These are phyloP conservation scores for Hyperoplus immaculatus DNA, from an alignment of 2,797 vertebrate genomes.

Conservation along the genomic window DNA sequence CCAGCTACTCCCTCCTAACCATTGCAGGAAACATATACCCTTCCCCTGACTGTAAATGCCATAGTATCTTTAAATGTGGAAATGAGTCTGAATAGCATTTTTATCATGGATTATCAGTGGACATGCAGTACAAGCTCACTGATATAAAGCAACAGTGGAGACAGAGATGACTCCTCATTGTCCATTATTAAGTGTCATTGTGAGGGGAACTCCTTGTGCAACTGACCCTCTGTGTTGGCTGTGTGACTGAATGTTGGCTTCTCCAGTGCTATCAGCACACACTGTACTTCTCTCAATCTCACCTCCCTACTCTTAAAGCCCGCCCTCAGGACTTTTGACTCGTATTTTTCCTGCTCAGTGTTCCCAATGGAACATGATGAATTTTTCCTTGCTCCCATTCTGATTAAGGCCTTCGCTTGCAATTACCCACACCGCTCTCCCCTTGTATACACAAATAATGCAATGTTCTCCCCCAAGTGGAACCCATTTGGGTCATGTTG, in stretches of 20 bases:
- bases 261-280: constrained; percentile 13
- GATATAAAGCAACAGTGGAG: not conserved
- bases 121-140: not conserved
- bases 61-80: constrained; percentile 4
- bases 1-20: constrained; percentile 41
- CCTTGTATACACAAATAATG: constrained; percentile 71
- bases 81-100: not conserved
- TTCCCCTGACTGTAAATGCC: constrained; percentile 47
- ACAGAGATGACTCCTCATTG: constrained; percentile 19
- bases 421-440: constrained; percentile 65
- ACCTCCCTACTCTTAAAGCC: not conserved
- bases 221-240: constrained; percentile 14
- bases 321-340: constrained; percentile 25
- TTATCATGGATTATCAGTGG: not conserved
- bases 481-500: constrained; percentile 82
- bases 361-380: constrained; percentile 55
- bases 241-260: not conserved
- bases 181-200: not conserved
- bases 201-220: constrained; percentile 14
- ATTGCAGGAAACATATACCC: constrained; percentile 28
- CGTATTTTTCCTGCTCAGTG: constrained; percentile 25
- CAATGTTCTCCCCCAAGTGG: constrained; percentile 57
- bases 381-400: constrained; percentile 66
- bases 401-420: constrained; percentile 62
- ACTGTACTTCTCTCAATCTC: not conserved